These are phyloP conservation scores for Mimas tiliae DNA, from an alignment of 2,888 invertebrate genomes.

Conservation along the genomic window DNA sequence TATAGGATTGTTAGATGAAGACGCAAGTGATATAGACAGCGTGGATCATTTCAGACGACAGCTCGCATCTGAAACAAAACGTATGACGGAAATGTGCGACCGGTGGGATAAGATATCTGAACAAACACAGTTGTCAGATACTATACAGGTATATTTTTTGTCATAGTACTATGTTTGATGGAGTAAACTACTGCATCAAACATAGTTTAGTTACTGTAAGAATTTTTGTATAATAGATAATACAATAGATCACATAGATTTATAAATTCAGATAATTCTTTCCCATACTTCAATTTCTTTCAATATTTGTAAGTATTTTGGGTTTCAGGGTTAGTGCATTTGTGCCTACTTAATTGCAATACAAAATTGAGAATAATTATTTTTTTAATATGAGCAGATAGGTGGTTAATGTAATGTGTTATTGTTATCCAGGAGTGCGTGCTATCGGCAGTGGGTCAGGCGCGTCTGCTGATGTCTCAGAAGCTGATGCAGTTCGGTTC, in stretches of 20 bases:
- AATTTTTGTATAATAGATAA: background rate
- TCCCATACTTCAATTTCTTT: too few species aligned
- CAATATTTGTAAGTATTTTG: too few species aligned
- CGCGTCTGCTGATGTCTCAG: slow-evolving; percentile 89
- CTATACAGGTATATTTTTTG: slow-evolving; percentile 68
- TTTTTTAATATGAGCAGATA: too few species aligned
- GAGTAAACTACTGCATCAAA: too few species aligned
- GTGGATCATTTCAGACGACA: slow-evolving; percentile 69
- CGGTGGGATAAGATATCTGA: slow-evolving; percentile 81
- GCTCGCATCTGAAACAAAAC: slow-evolving; percentile 79
- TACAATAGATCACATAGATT: too few species aligned
- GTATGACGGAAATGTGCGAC: slow-evolving; percentile 80
- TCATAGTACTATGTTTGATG: background rate
- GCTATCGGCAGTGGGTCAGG: slow-evolving; percentile 90
- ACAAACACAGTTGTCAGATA: slow-evolving; percentile 71
- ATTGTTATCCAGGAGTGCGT: slow-evolving; percentile 77
- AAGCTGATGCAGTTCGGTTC: slow-evolving; percentile 91
- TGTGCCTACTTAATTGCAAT: too few species aligned
- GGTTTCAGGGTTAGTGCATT: too few species aligned
- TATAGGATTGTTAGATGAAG: slow-evolving; percentile 68
- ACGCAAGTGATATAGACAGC: slow-evolving; percentile 61
- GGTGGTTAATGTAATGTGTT: background rate
- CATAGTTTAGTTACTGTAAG: too few species aligned
- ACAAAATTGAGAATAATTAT: too few species aligned
- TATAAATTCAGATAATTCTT: too few species aligned